Evolutionary conservation across 2,113 vertebrate genomes (phyloP).

Genomic region (Datnioides undecimradiatus): DNA sequence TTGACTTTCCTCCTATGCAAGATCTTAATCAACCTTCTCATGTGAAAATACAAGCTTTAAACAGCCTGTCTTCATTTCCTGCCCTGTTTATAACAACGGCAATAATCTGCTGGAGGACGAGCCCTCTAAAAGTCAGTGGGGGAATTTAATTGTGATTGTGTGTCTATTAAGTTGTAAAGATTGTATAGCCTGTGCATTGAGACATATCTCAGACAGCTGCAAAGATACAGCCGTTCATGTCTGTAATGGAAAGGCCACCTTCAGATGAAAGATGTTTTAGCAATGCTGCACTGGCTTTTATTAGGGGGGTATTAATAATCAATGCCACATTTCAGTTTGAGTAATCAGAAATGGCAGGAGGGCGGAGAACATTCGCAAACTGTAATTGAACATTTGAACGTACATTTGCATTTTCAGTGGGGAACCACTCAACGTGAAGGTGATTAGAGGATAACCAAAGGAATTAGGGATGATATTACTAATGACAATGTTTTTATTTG

Average conservation of each 20-base stretch:
- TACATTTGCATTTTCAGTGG: neutral
- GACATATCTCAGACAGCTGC: neutral
- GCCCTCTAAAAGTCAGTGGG: conserved; percentile 45
- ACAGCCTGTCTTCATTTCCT: conserved; percentile 30
- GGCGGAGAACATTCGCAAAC: neutral
- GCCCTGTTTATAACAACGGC: conserved; percentile 6
- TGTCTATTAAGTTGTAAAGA: conserved; percentile 46
- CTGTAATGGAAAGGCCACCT: neutral
- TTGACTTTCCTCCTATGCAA: conserved; percentile 35
- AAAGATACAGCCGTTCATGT: neutral
- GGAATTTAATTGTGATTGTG: conserved; percentile 22
- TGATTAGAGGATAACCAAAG: no score
- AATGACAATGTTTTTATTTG: no score
- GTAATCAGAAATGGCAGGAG: neutral
- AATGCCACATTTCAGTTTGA: neutral
- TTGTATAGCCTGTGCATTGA: neutral
- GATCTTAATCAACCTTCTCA: conserved; percentile 54
- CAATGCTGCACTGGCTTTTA: neutral
- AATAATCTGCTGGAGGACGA: conserved; percentile 14
- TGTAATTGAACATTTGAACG: neutral
- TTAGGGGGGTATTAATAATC: neutral
- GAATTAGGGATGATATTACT: no score
- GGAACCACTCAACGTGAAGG: no score
- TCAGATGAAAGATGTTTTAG: neutral
- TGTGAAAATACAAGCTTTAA: conserved; percentile 42